Percentiles rank a stretch among this genome's conserved stretches.
These are phyloP conservation scores for Thecophora atra DNA, from an alignment of 2,888 invertebrate genomes.

Conservation along the genomic window DNA sequence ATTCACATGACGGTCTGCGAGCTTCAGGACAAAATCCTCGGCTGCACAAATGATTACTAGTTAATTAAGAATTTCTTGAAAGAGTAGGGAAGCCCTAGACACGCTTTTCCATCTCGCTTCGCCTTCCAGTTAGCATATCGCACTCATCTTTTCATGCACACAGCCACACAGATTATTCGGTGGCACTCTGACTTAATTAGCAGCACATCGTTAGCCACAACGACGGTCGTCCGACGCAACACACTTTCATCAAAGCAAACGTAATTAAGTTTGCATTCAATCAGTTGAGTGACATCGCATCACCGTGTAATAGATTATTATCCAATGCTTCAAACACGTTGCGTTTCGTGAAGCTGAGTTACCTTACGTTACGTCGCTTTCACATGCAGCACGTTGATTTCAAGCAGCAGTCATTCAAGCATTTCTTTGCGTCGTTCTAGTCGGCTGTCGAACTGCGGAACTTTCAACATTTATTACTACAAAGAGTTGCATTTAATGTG, in stretches of 20 bases:
- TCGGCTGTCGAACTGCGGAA: neutral
- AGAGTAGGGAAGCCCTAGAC: neutral
- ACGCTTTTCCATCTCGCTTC: neutral
- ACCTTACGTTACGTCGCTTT: too few relatives aligned
- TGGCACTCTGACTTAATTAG: slow-evolving; percentile 4
- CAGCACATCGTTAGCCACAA: too few relatives aligned
- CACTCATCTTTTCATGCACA: slow-evolving; percentile 3
- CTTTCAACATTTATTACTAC: slow-evolving; percentile 13
- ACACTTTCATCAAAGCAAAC: slow-evolving; percentile 32
- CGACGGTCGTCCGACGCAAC: too few relatives aligned
- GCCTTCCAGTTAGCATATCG: slow-evolving; percentile 23
- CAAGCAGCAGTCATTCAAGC: too few relatives aligned
- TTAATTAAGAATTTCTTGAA: neutral
- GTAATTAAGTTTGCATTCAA: slow-evolving; percentile 31
- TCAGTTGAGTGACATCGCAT: slow-evolving; percentile 21
- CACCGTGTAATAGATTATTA: slow-evolving; percentile 7
- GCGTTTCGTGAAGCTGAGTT: neutral
- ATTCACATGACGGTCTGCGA: too few relatives aligned
- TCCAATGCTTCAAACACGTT: neutral
- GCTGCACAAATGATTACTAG: too few relatives aligned
- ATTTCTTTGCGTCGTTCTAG: neutral
- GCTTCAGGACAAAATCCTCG: too few relatives aligned
- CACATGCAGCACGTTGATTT: too few relatives aligned
- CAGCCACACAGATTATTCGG: too few relatives aligned
- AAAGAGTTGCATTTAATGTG: neutral